Conservation (phyloP, 2,888 invertebrate species). For the Coremacera marginata region DNA sequence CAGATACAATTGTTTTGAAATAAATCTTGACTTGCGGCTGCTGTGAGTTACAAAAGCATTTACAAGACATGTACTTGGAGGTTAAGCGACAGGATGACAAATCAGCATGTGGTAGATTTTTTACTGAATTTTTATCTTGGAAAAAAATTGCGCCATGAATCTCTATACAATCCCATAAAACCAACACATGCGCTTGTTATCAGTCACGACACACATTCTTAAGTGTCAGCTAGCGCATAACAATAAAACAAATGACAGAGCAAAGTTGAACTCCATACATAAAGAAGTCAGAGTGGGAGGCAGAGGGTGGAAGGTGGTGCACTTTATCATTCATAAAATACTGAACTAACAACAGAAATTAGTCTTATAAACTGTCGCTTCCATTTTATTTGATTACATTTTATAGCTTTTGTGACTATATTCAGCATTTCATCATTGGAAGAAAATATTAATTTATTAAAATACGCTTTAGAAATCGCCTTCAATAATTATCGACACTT, state of each 20-base stretch:
- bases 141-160: background rate
- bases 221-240: background rate
- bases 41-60: background rate
- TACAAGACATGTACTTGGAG: background rate
- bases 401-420: too few species aligned
- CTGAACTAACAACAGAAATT: background rate
- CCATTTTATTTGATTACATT: too few species aligned
- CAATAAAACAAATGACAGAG: background rate
- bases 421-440: too few species aligned
- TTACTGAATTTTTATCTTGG: conserved; percentile 22
- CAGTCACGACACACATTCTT: conserved; percentile 10
- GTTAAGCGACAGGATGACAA: conserved; percentile 2
- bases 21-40: conserved; percentile 32
- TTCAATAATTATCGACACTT: background rate
- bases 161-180: background rate
- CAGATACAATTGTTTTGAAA: conserved; percentile 35
- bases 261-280: background rate
- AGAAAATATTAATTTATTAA: background rate
- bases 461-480: background rate
- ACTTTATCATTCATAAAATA: background rate
- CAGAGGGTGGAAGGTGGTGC: background rate
- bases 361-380: too few species aligned
- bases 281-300: background rate
- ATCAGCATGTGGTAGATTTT: background rate
- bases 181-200: background rate